Evolutionary conservation across 2,113 vertebrate genomes (phyloP).

Genomic region (Nyctereutes procyonoides): DNA sequence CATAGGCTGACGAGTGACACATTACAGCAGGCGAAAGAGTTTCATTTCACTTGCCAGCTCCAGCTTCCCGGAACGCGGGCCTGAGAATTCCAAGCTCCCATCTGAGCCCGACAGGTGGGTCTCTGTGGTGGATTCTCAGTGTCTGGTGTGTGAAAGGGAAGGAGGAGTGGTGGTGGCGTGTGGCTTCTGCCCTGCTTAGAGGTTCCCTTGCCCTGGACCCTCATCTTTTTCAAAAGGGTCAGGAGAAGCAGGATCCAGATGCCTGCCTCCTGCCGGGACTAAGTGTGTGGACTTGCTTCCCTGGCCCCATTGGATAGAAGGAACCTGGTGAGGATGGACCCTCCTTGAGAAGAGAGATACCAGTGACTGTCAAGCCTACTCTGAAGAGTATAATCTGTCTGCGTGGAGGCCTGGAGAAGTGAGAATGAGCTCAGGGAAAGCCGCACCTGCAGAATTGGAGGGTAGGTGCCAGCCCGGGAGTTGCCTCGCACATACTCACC

Average conservation of each 20-base stretch:
- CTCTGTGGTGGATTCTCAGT: neutral
- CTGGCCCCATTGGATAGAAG: neutral
- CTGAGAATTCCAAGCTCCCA: neutral
- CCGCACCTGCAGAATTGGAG: no score
- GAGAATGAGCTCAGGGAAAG: neutral
- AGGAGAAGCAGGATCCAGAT: neutral
- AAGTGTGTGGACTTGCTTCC: neutral
- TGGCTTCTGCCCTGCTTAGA: neutral
- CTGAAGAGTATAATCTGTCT: neutral
- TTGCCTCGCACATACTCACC: neutral
- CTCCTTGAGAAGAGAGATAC: neutral
- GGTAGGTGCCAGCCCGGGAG: fast-evolving
- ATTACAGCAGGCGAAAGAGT: neutral
- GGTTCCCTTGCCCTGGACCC: fast-evolving
- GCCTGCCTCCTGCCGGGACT: neutral
- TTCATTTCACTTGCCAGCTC: neutral
- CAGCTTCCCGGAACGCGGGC: neutral
- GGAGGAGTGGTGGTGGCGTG: fast-evolving
- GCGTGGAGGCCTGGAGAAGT: no score
- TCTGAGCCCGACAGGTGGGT: fast-evolving
- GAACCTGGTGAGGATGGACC: fast-evolving
- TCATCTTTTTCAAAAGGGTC: neutral
- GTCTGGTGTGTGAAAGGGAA: fast-evolving
- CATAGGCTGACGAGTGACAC: neutral
- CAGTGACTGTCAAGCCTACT: neutral